Evolutionary conservation across 2,888 invertebrate species (phyloP).

Genomic region (Drosophila prolongata): DNA sequence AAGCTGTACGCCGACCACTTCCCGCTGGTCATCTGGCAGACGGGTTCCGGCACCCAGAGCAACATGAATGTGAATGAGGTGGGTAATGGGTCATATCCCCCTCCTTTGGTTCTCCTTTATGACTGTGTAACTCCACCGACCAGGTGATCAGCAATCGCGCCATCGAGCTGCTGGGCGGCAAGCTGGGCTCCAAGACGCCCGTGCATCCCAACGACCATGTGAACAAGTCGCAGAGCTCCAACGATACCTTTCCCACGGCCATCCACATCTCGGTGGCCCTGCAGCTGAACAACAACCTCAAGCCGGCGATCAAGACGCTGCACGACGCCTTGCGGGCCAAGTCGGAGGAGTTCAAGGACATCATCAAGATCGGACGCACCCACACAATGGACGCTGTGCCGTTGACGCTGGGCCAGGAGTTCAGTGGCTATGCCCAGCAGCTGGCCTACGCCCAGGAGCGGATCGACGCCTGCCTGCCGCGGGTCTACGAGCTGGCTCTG

Average conservation of each 20-base stretch:
- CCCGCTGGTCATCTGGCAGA: slow-evolving; percentile 99
- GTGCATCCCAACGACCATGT: slow-evolving; percentile 99
- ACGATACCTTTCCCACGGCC: slow-evolving; percentile 99
- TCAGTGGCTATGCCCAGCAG: slow-evolving; percentile 96
- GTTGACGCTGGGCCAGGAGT: slow-evolving; percentile 98
- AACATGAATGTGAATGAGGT: slow-evolving; percentile 99
- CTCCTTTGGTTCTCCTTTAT: background rate
- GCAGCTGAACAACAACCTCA: slow-evolving; percentile 91
- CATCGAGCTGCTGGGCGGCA: slow-evolving; percentile 94
- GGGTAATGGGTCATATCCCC: background rate
- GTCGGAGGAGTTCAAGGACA: slow-evolving; percentile 92
- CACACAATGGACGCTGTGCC: slow-evolving; percentile 97
- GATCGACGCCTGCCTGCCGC: slow-evolving; percentile 92
- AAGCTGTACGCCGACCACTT: slow-evolving; percentile 97
- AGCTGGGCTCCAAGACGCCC: slow-evolving; percentile 95
- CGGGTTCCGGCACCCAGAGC: slow-evolving; percentile 99
- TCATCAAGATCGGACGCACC: slow-evolving; percentile 97
- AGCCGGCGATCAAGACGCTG: slow-evolving; percentile 92
- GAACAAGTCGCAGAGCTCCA: slow-evolving; percentile 99
- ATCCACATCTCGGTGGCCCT: slow-evolving; percentile 98
- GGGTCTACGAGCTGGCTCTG: slow-evolving; percentile 95
- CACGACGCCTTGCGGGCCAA: slow-evolving; percentile 91
- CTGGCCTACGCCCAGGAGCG: slow-evolving; percentile 93
- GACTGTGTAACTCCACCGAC: slow-evolving; percentile 34
- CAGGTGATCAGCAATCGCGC: slow-evolving; percentile 95